Evolutionary conservation across 2,888 invertebrate species (phyloP), one percentile per base, ranked within the genome.

Genomic region (Sinopyrophorus schimmeli): DNA sequence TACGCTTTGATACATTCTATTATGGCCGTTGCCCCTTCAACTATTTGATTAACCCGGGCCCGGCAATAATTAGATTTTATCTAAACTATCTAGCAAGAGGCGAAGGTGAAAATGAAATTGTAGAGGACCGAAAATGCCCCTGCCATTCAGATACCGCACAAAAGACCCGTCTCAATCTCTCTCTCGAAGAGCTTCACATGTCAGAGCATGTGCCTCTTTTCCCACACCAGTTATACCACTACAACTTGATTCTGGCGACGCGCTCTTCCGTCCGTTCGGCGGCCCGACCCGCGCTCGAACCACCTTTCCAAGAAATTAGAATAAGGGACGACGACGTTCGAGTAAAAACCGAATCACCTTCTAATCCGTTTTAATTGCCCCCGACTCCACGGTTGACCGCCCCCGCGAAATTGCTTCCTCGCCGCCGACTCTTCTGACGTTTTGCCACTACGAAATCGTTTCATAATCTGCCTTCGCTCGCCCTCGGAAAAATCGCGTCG

Each of bases 171-270:
- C 51, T 47, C 50, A 50, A 49, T 35, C 47, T 50, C n/a, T n/a
- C n/a, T n/a, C 42, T 42, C 48, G 43, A 44, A 52, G 52, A 54
- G 35, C 57, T 52, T 54, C 55, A 43, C 52, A 48, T 56, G 54
- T 57, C 48, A 39, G 40, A 54, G 53, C 58, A 58, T 50, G 54
- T 57, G 60, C 52, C 43, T 49, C 50, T 31, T 49, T 58, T 59
- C 59, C 54, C 59, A 57, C 56, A 49, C 26, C 46, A 49, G 54
- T 43, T 40, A 40, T 39, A 46, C 28, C 39, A 49, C 50, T 38
- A 32, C 32, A 32, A 32, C 32, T 32, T 32, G 32, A 32, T 32
- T 32, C 20, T 15, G 17, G 7, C 12, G 17, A 20, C 11, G 9
- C 7, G 32, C 12, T 18, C 14, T 31, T 20, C 32, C 32, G 18